These are phyloP conservation scores for Sander lucioperca DNA, from an alignment of 2,113 vertebrate genomes.

Conservation along the genomic window DNA sequence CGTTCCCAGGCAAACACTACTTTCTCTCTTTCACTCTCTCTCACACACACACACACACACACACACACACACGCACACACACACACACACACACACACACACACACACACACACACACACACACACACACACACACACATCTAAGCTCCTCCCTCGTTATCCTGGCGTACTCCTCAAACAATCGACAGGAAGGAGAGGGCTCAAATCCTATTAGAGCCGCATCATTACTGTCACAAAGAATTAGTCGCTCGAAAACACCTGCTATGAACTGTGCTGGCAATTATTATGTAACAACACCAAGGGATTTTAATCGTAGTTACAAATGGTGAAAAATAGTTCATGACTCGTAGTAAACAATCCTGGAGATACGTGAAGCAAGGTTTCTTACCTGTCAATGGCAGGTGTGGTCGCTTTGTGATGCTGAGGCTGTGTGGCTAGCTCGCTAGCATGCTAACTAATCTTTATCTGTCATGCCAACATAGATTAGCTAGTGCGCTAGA, in stretches of 20 bases:
- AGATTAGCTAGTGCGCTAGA: slow-evolving; percentile 16
- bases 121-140: slow-evolving; percentile 15
- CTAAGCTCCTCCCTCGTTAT: slow-evolving; percentile 45
- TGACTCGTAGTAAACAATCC: background rate
- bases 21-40: background rate
- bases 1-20: slow-evolving; percentile 19
- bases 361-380: background rate
- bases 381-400: slow-evolving; percentile 67
- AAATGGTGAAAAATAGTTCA: background rate
- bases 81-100: slow-evolving; percentile 3
- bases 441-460: slow-evolving; percentile 78
- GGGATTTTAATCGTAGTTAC: background rate
- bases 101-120: background rate
- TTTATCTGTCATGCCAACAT: slow-evolving; percentile 63
- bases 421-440: slow-evolving; percentile 54
- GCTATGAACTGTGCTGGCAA: slow-evolving; percentile 33
- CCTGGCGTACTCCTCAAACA: slow-evolving; percentile 51
- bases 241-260: slow-evolving; percentile 75
- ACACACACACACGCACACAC: slow-evolving; percentile 1
- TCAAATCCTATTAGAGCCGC: slow-evolving; percentile 84
- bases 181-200: slow-evolving; percentile 67
- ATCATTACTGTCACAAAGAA: slow-evolving; percentile 82
- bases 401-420: slow-evolving; percentile 56
- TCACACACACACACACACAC: background rate
- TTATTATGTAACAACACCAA: slow-evolving; percentile 30